Base-by-base conservation (phyloP, 2,888 invertebrate genomes). In the Troglohyphantes excavatus region DNA sequence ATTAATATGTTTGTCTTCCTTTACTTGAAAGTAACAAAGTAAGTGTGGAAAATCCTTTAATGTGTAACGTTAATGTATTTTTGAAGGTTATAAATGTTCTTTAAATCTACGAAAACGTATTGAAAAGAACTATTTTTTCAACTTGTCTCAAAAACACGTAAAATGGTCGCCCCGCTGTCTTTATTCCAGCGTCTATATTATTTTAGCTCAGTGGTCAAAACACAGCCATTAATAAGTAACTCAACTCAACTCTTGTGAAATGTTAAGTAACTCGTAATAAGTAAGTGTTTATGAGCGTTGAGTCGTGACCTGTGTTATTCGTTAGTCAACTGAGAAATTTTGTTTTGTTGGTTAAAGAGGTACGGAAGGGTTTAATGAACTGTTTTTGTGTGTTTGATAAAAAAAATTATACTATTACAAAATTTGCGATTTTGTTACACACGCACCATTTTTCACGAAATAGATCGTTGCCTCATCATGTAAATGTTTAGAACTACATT, bases 231-330 rank as follows among this genome's bases (percentile, higher is more conserved):
- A 63, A 9, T 21, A 63, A 3, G 21, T 19, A 11, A 29, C n/a
- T 75, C 61, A 75, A 33, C 75, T 75, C 75, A 75, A 75, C 61
- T 59, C 61, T 6, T 0, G 21, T n/a, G 21, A 7, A 59, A 75
- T 29, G 23, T 33, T 78, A 65, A 78, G 65, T 65, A 65, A 43
- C 63, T 33, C 33, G 23, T 29, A 23, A 43, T 78, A 78, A 78
- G 63, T 78, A 76, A 39, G 33, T 76, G 76, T 78, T 78, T 65
- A 78, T 17, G 59, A 78, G 78, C 78, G 78, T 65, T 78, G 78
- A 78, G 78, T 75, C 75, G 75, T 78, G 78, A 78, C 78, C 63
- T 78, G 78, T 27, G 65, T 78, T 78, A 19, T 78, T 61, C 59
- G 39, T 65, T 65, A 78, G 78, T 78, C 75, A 75, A 78, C 78